phyloP scores from a whole-genome alignment of 1,140 invertebrate genomes.

The Chrysomallon squamiferum region DNA sequence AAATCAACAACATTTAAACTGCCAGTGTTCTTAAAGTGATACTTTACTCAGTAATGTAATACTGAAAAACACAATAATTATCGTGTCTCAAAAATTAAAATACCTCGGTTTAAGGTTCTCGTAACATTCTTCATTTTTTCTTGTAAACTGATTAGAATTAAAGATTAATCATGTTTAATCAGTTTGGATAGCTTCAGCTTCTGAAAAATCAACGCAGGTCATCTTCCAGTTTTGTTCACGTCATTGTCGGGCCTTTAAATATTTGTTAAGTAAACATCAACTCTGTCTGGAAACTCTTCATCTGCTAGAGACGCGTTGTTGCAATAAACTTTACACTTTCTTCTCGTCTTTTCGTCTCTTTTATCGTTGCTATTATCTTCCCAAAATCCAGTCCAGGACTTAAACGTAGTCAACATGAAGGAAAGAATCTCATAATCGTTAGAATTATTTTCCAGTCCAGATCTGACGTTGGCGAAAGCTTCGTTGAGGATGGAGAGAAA shows the following conservation, averaged over 20 bases:
- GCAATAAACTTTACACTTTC: conserved; percentile 3
- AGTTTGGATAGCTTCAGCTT: too few species aligned
- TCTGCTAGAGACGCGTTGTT: conserved; percentile 31
- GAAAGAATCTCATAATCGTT: conserved; percentile 73
- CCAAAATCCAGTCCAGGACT: conserved; percentile 9
- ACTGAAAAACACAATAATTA: too few species aligned
- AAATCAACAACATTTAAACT: too few species aligned
- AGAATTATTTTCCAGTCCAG: conserved; percentile 70
- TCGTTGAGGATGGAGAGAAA: conserved; percentile 69
- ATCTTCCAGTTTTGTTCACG: too few species aligned
- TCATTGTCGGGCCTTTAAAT: conserved; percentile 62
- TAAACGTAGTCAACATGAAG: conserved; percentile 66
- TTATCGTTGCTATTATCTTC: neutral
- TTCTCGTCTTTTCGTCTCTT: neutral
- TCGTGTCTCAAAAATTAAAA: too few species aligned
- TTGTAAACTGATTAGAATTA: too few species aligned
- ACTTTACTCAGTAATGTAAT: too few species aligned
- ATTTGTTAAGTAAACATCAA: conserved; percentile 64
- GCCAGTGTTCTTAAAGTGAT: too few species aligned
- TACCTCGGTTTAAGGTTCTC: too few species aligned
- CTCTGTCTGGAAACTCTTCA: conserved; percentile 61
- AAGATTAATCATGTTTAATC: too few species aligned
- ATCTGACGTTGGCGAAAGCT: conserved; percentile 62
- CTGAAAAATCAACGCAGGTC: too few species aligned
- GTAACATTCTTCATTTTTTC: too few species aligned